Conservation (phyloP, 2,888 invertebrate species). For the Pristionchus japonicus region DNA sequence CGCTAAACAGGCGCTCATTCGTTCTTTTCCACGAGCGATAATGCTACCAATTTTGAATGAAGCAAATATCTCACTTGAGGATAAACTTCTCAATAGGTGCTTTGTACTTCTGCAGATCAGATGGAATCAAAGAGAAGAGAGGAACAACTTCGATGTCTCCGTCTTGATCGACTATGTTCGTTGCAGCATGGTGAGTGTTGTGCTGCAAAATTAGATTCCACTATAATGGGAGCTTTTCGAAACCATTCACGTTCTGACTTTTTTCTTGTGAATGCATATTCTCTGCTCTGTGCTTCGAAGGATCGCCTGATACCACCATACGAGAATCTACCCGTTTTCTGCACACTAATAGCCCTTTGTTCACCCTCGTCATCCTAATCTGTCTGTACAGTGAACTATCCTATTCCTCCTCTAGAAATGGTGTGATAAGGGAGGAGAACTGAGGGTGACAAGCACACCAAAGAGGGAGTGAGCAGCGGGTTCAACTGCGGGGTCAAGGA, state of each 20-base stretch:
- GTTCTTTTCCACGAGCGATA: neutral
- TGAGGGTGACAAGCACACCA: neutral
- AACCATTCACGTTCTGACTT: too few species aligned
- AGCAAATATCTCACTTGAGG: constrained; percentile 49
- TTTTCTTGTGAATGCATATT: too few species aligned
- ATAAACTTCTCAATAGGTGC: constrained; percentile 64
- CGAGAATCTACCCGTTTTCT: neutral
- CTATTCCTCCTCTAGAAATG: neutral
- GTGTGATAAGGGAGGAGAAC: neutral
- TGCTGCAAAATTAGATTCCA: constrained; percentile 54
- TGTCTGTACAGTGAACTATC: neutral
- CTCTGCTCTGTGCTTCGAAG: neutral
- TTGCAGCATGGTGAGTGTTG: constrained; percentile 74
- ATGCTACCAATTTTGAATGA: neutral
- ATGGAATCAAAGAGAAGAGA: constrained; percentile 71
- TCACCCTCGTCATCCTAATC: neutral
- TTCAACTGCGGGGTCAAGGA: neutral
- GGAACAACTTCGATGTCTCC: constrained; percentile 73
- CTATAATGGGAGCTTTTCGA: too few species aligned
- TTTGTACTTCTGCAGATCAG: constrained; percentile 70
- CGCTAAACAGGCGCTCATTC: neutral
- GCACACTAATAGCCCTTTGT: neutral
- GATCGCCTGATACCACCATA: neutral
- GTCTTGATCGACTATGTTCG: constrained; percentile 71
- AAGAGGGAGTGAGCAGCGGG: neutral